Evolutionary conservation across 35 echinoderm and acorn worm genomes (phyloP).

Genomic region (Lytechinus pictus): DNA sequence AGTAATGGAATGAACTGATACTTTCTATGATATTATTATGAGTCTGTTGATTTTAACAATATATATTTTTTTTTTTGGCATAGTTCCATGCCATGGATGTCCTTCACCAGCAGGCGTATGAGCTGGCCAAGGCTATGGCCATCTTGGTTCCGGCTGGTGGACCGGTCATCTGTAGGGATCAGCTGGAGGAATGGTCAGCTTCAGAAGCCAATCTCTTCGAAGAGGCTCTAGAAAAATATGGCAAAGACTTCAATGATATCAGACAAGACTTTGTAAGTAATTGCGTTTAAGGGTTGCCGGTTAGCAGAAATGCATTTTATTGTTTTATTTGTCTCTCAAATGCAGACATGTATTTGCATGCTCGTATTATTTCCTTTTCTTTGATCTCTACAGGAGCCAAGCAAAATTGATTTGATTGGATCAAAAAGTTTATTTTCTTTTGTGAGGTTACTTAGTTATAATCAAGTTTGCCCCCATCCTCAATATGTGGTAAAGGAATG

Average conservation of each 20-base stretch:
- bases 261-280: constrained; percentile 99
- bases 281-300: background rate
- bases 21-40: too few species aligned
- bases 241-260: constrained; percentile 99
- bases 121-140: constrained; percentile 90
- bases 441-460: too few species aligned
- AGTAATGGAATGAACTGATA: too few species aligned
- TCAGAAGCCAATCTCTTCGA: constrained; percentile 99
- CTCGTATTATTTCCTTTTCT: background rate
- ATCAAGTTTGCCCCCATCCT: too few species aligned
- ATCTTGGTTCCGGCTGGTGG: constrained; percentile 86
- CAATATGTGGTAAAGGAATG: too few species aligned
- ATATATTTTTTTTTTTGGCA: background rate
- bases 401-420: too few species aligned
- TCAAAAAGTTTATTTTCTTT: too few species aligned
- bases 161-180: constrained; percentile 93
- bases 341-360: background rate
- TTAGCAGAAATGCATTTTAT: background rate
- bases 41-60: background rate
- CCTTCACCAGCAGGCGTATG: constrained; percentile 82
- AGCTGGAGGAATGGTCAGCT: constrained; percentile 98
- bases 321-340: background rate
- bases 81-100: constrained; percentile 99
- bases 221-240: constrained; percentile 96
- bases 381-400: background rate